These are phyloP conservation scores for Rhagonycha fulva DNA, from an alignment of 2,888 invertebrate genomes.

Conservation along the genomic window DNA sequence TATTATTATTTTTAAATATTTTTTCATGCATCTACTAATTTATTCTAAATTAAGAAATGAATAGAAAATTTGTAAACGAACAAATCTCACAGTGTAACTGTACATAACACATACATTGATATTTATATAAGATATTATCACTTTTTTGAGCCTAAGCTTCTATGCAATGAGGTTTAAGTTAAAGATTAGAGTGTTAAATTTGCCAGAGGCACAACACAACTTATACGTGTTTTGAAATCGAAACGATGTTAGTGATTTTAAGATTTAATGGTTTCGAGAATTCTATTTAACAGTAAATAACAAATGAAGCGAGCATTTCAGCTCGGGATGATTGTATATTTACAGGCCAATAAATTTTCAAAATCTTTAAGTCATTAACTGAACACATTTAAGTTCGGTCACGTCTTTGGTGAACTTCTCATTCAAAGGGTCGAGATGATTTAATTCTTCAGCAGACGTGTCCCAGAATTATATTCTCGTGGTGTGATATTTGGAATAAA, in stretches of 20 bases:
- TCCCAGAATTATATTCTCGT: neutral
- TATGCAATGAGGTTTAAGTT: neutral
- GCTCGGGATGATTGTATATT: too few relatives aligned
- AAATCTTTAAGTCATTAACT: too few relatives aligned
- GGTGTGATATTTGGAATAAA: too few relatives aligned
- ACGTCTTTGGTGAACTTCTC: neutral
- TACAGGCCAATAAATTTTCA: too few relatives aligned
- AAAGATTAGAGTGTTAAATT: neutral
- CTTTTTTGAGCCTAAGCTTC: neutral
- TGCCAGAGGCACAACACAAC: neutral
- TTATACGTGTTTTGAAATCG: neutral
- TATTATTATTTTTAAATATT: neutral
- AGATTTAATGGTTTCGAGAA: too few relatives aligned
- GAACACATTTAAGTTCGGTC: neutral
- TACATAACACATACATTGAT: neutral
- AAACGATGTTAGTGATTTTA: too few relatives aligned
- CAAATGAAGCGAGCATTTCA: too few relatives aligned
- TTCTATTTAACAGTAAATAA: too few relatives aligned
- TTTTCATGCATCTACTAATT: neutral
- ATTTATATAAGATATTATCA: neutral
- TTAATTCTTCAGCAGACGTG: neutral
- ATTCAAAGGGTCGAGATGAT: neutral
- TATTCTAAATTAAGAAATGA: neutral
- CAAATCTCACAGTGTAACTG: neutral
- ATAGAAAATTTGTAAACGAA: neutral